A percentile compares a stretch with the other conserved stretches of the same genome.
Conservation (phyloP, 2,113 vertebrate species). For the Caracal caracal region DNA sequence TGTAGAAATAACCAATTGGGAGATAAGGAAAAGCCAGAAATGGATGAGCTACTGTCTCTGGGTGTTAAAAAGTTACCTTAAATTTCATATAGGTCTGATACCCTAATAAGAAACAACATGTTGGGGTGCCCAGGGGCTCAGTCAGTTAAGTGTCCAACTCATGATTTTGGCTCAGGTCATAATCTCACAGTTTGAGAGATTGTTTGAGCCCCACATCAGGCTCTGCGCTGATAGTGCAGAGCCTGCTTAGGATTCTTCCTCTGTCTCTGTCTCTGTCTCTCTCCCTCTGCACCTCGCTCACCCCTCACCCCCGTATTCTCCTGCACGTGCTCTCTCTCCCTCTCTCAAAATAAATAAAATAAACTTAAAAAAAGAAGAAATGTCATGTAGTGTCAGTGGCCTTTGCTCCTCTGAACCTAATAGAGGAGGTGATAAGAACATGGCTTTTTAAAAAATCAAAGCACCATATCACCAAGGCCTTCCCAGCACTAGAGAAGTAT, state of each 20-base stretch:
- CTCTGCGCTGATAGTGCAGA: no score
- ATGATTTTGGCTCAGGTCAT: no score
- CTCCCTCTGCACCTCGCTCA: no score
- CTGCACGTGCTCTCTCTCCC: no score
- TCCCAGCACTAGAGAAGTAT: background rate
- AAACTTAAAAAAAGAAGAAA: background rate
- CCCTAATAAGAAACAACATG: background rate
- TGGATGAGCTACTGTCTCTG: background rate
- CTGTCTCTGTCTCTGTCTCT: no score
- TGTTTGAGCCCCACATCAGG: no score
- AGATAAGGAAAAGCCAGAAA: conserved; percentile 5
- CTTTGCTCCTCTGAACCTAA: conserved; percentile 15
- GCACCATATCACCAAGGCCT: background rate
- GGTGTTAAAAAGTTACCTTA: background rate
- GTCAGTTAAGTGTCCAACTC: no score
- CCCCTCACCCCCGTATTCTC: no score
- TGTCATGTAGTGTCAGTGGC: background rate
- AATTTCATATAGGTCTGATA: conserved; percentile 1
- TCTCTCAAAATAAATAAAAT: no score
- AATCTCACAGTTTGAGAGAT: no score
- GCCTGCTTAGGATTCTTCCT: no score
- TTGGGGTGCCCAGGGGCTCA: no score
- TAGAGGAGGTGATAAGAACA: background rate
- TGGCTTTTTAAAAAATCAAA: conserved; percentile 34
- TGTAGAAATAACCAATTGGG: background rate